These are phyloP conservation scores for Heliopora coerulea DNA, from an alignment of 92 coral and sea anemone species.

Conservation along the genomic window DNA sequence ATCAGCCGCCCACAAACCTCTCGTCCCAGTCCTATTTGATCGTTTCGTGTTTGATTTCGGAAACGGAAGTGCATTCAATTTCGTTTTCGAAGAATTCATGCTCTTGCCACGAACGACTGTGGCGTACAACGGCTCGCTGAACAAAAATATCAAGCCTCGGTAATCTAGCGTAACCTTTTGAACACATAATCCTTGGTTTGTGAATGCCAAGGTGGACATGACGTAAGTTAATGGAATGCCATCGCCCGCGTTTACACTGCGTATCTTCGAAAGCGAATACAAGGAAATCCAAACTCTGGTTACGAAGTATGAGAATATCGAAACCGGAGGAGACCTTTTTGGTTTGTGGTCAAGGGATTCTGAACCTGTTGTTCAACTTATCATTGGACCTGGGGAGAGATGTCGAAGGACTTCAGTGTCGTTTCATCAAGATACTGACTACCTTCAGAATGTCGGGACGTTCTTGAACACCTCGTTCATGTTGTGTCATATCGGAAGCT, in stretches of 20 bases:
- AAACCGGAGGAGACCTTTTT: slow-evolving; percentile 79
- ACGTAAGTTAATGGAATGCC: neutral
- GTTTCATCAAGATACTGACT: neutral
- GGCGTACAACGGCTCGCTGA: no score
- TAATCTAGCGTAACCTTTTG: no score
- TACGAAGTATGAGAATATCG: slow-evolving; percentile 51
- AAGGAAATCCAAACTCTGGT: slow-evolving; percentile 52
- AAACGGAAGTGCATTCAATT: neutral
- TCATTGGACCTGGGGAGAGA: neutral
- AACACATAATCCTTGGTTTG: no score
- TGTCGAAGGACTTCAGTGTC: neutral
- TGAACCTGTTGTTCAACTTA: slow-evolving; percentile 8
- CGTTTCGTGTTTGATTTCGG: no score
- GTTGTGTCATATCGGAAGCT: slow-evolving; percentile 59
- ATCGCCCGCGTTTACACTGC: neutral
- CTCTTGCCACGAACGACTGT: neutral
- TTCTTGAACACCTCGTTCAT: slow-evolving; percentile 43
- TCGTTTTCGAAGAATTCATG: neutral
- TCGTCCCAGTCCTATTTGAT: no score
- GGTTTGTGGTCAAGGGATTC: slow-evolving; percentile 45
- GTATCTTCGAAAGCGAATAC: slow-evolving; percentile 59
- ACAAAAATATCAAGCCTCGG: no score
- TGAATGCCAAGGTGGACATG: no score
- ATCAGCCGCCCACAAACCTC: no score
- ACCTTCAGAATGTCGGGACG: slow-evolving; percentile 62